Percentiles rank a stretch among this genome's conserved stretches.
These are phyloP conservation scores for Abramis brama DNA, from an alignment of 2,113 vertebrate genomes.

Conservation along the genomic window DNA sequence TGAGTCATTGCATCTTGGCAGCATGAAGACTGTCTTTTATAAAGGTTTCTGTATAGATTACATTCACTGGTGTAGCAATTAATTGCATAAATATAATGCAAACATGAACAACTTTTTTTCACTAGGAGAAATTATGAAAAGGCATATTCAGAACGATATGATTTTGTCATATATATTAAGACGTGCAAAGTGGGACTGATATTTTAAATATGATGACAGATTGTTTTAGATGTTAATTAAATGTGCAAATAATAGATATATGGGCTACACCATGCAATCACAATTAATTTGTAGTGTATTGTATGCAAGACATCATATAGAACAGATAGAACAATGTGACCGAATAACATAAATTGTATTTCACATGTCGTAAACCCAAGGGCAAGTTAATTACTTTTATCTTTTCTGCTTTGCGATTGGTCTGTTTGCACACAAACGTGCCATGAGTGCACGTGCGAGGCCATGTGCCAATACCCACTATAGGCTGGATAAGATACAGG, in stretches of 20 bases:
- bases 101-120: not conserved
- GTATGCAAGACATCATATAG: not conserved
- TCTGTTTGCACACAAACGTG: not conserved
- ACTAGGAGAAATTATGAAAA: not conserved
- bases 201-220: not conserved
- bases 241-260: not conserved
- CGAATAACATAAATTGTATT: not conserved
- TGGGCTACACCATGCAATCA: not conserved
- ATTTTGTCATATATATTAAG: not conserved
- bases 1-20: not conserved
- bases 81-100: not conserved
- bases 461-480: conserved; percentile 54
- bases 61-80: no score
- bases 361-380: not conserved
- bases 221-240: not conserved
- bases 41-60: not conserved
- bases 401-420: not conserved
- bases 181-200: not conserved
- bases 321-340: not conserved
- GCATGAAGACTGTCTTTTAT: not conserved
- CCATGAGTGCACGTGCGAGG: conserved; percentile 53
- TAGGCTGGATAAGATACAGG: not conserved
- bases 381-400: not conserved
- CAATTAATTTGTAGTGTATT: not conserved
- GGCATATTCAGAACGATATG: not conserved